Conservation (phyloP, 2,888 invertebrate genomes). For the Cephus pygmeus region DNA sequence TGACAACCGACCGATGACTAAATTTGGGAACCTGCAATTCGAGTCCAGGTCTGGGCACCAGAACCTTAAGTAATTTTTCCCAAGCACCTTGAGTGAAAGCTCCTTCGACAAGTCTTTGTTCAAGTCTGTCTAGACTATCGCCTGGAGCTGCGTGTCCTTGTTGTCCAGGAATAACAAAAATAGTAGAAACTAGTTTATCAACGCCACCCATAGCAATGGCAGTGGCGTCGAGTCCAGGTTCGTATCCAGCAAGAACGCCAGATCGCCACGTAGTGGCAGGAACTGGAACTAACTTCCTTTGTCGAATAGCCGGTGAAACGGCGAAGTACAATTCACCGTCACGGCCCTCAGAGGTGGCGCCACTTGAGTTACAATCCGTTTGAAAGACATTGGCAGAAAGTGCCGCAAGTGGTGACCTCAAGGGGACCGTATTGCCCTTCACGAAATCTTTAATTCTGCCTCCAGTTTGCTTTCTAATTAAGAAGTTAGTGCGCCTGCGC, state of each 20-base stretch:
- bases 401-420: conserved; percentile 82
- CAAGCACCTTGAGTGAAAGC: conserved; percentile 78
- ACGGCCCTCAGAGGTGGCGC: conserved; percentile 79
- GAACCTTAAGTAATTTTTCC: conserved; percentile 78
- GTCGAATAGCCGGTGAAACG: conserved; percentile 82
- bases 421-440: conserved; percentile 77
- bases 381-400: conserved; percentile 86
- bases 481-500: conserved; percentile 82
- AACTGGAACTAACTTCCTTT: conserved; percentile 83
- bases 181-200: conserved; percentile 79
- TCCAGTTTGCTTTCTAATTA: conserved; percentile 82
- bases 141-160: conserved; percentile 84
- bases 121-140: conserved; percentile 81
- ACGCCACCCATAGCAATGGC: conserved; percentile 81
- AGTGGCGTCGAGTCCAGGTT: conserved; percentile 85
- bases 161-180: conserved; percentile 87
- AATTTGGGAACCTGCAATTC: conserved; percentile 88
- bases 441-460: conserved; percentile 82
- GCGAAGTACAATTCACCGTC: conserved; percentile 91
- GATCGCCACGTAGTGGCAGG: conserved; percentile 83
- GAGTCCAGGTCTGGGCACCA: conserved; percentile 80
- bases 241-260: conserved; percentile 86
- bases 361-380: conserved; percentile 84
- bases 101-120: conserved; percentile 74
- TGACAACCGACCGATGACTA: conserved; percentile 84